Base-by-base conservation (phyloP, 2,797 vertebrate genomes). In the Dryobates pubescens region DNA sequence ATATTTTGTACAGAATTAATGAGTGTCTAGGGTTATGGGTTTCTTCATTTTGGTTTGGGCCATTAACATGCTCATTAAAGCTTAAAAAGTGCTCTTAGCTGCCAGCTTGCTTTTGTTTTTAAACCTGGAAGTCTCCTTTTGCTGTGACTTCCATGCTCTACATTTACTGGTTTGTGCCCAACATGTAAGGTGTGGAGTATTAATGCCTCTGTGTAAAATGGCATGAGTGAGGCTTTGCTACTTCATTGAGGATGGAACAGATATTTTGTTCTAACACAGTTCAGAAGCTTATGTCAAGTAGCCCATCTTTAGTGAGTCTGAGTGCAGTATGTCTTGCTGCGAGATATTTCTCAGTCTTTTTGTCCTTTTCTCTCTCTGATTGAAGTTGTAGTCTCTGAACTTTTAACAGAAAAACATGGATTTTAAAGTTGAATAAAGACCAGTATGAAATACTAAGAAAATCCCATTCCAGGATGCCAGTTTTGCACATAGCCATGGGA, bases 1-100 rank as follows among this genome's bases (percentile, higher is more conserved):
- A 49, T 81, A 90, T 90, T 96, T 96, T 90, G 73, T 86, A 82
- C 77, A 74, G 83, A 91, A 94, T 96, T 97, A 96, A 95, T 82
- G 94, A 90, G 86, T 67, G 76, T 91, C 90, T 90, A 7, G 79
- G 82, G 68, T 94, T 94, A 94, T 73, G 78, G 74, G 88, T 81
- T 92, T 91, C 80, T 87, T 94, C 65, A 34, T 88, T 96, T 93
- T 91, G 82, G 63, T 82, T 80, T 95, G 91, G 90, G 82, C 91
- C 82, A 90, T 96, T 95, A 95, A 83, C 84, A 62, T 75, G 67
- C 86, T 96, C 76, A 90, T 95, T 94, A 97, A 95, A 26, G 59
- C 70, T 93, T 92, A 89, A 93, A 86, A 93, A 78, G 45, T 49
- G 22, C 75, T 88, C 24, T 78, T 73, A 58, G 56, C 64, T 91